These are phyloP conservation scores for Atta texana DNA, from an alignment of 1,140 invertebrate genomes.

Conservation along the genomic window DNA sequence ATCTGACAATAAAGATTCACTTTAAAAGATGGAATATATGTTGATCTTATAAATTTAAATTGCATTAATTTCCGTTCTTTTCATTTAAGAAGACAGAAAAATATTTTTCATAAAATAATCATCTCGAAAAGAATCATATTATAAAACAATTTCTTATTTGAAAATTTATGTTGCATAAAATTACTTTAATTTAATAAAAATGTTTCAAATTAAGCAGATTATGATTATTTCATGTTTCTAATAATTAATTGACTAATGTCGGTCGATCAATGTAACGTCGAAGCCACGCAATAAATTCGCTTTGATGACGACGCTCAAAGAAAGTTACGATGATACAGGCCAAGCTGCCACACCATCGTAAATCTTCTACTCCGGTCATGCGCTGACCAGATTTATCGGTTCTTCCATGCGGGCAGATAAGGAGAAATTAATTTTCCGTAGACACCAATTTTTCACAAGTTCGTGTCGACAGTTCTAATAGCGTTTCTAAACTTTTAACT, in stretches of 20 bases:
- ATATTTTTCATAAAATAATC: slow-evolving; percentile 9
- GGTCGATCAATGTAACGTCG: slow-evolving; percentile 34
- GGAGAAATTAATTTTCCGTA: slow-evolving; percentile 74
- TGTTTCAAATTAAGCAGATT: neutral
- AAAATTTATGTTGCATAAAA: slow-evolving; percentile 13
- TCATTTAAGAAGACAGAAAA: neutral
- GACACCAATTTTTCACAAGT: slow-evolving; percentile 71
- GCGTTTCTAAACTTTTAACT: slow-evolving; percentile 29
- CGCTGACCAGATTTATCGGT: slow-evolving; percentile 72
- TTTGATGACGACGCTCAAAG: slow-evolving; percentile 62
- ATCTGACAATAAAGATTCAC: slow-evolving; percentile 1
- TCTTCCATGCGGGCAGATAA: slow-evolving; percentile 64
- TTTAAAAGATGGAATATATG: neutral
- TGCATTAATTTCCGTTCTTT: neutral
- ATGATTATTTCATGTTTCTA: neutral
- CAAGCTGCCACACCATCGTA: slow-evolving; percentile 57
- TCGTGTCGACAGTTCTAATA: slow-evolving; percentile 63
- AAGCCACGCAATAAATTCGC: slow-evolving; percentile 59
- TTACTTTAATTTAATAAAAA: neutral
- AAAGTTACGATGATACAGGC: slow-evolving; percentile 66
- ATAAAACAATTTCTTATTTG: neutral
- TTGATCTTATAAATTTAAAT: neutral
- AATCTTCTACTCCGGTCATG: slow-evolving; percentile 57
- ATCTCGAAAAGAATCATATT: neutral
- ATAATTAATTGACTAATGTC: slow-evolving; percentile 57